These are phyloP conservation scores for Typhlichthys subterraneus DNA, from an alignment of 2,797 vertebrate species.

Conservation along the genomic window DNA sequence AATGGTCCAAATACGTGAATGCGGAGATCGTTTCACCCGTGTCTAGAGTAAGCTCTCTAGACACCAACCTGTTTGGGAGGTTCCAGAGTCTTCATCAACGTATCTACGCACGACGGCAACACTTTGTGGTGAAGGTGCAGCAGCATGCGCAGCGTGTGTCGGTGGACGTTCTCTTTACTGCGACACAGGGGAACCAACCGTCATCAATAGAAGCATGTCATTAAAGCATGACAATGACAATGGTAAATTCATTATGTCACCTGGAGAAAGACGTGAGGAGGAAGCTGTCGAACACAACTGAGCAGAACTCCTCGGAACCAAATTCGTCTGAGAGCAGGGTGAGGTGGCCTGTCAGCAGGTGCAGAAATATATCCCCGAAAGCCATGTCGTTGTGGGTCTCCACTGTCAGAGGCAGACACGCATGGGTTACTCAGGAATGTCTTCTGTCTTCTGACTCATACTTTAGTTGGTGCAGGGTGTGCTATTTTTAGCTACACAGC, in stretches of 20 bases:
- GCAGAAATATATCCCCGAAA: conserved; percentile 94
- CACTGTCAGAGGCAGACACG: conserved; percentile 65
- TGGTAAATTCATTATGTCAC: conserved; percentile 56
- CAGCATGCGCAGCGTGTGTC: conserved; percentile 88
- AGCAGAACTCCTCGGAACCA: conserved; percentile 90
- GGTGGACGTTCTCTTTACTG: conserved; percentile 97
- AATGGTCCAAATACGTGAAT: background rate
- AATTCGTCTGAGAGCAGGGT: conserved; percentile 93
- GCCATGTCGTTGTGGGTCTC: conserved; percentile 94
- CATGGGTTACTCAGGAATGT: background rate
- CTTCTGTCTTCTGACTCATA: background rate
- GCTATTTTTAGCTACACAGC: too few relatives aligned
- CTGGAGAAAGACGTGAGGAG: conserved; percentile 90
- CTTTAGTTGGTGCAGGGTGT: too few relatives aligned
- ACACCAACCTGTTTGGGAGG: conserved; percentile 89
- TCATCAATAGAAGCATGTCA: too few relatives aligned
- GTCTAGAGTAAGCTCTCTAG: background rate
- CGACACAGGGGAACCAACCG: conserved; percentile 13
- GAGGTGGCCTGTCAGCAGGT: conserved; percentile 90
- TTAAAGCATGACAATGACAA: too few relatives aligned
- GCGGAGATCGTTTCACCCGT: background rate
- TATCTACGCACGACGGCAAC: conserved; percentile 83
- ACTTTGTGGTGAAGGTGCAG: conserved; percentile 95
- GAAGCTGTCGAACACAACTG: conserved; percentile 89
- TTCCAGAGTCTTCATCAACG: conserved; percentile 89